Percentiles rank a stretch among this genome's conserved stretches.
phyloP scores from a whole-genome alignment of 2,888 invertebrate species.

The Hoplodrina blanda region DNA sequence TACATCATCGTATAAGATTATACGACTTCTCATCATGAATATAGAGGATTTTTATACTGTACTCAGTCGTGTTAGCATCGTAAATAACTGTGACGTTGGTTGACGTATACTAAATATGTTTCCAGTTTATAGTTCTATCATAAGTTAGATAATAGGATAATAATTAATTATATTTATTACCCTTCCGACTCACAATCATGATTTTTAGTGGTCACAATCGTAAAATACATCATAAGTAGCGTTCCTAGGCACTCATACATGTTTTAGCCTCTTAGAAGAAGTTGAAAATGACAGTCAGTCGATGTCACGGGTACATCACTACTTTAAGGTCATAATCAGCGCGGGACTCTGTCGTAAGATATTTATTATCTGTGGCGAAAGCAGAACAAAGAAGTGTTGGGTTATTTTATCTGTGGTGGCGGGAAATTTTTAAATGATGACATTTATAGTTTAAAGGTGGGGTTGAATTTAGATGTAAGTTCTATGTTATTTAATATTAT shows the following conservation, averaged over 20 bases:
- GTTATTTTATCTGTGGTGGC: constrained; percentile 44
- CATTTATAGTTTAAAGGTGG: constrained; percentile 44
- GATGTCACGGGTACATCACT: constrained; percentile 76
- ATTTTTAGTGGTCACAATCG: constrained; percentile 86
- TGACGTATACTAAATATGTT: constrained; percentile 58
- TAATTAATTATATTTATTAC: constrained; percentile 82
- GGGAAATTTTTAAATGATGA: constrained; percentile 52
- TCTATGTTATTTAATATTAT: constrained; percentile 64
- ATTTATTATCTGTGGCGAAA: constrained; percentile 58
- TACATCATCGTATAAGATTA: constrained; percentile 39
- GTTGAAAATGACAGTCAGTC: constrained; percentile 78
- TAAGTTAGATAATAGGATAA: constrained; percentile 81
- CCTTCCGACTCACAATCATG: constrained; percentile 89
- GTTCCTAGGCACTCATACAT: constrained; percentile 88
- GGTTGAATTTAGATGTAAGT: constrained; percentile 53
- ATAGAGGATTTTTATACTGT: constrained; percentile 35
- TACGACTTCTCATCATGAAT: constrained; percentile 42
- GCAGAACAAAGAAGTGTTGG: constrained; percentile 62
- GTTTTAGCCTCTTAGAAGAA: constrained; percentile 82
- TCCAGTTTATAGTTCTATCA: constrained; percentile 71
- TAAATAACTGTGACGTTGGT: constrained; percentile 19
- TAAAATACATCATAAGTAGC: constrained; percentile 89
- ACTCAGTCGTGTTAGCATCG: constrained; percentile 33
- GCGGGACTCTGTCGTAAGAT: constrained; percentile 66
- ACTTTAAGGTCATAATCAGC: constrained; percentile 67